These are phyloP conservation scores for Stenodera caucasica DNA, from an alignment of 2,888 invertebrate genomes.

Conservation along the genomic window DNA sequence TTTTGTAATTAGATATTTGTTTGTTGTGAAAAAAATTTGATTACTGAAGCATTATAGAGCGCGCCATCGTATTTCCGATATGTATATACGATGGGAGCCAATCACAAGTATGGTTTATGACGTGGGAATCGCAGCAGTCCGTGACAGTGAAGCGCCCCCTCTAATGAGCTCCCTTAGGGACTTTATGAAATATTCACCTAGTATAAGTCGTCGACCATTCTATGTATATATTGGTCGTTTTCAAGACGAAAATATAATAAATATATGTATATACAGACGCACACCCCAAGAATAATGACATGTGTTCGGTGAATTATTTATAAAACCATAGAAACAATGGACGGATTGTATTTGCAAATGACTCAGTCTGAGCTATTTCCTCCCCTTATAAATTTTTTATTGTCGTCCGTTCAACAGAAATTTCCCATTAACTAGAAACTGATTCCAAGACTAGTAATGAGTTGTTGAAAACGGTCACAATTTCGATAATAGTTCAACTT, in stretches of 20 bases:
- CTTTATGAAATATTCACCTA: conserved; percentile 47
- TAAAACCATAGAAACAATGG: background rate
- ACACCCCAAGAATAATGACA: conserved; percentile 39
- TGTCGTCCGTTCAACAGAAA: background rate
- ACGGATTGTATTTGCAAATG: background rate
- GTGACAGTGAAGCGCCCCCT: conserved; percentile 40
- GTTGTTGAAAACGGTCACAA: background rate
- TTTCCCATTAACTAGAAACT: background rate
- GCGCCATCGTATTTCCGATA: conserved; percentile 40
- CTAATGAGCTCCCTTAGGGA: conserved; percentile 44
- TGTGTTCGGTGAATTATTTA: conserved; percentile 39
- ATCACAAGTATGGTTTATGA: conserved; percentile 43
- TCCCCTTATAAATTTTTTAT: background rate
- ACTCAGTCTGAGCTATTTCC: background rate
- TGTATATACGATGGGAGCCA: conserved; percentile 38
- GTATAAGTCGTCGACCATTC: conserved; percentile 44
- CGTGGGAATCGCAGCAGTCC: conserved; percentile 46
- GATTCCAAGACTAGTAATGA: background rate
- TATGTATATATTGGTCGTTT: conserved; percentile 36
- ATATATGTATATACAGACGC: no score
- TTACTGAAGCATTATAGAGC: conserved; percentile 37
- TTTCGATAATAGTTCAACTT: conserved; percentile 4
- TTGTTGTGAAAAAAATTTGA: conserved; percentile 39
- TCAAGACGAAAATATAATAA: conserved; percentile 31
- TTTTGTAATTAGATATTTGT: conserved; percentile 36